Evolutionary conservation across 2,888 invertebrate species (phyloP).

Genomic region (Mellilla xanthometata): DNA sequence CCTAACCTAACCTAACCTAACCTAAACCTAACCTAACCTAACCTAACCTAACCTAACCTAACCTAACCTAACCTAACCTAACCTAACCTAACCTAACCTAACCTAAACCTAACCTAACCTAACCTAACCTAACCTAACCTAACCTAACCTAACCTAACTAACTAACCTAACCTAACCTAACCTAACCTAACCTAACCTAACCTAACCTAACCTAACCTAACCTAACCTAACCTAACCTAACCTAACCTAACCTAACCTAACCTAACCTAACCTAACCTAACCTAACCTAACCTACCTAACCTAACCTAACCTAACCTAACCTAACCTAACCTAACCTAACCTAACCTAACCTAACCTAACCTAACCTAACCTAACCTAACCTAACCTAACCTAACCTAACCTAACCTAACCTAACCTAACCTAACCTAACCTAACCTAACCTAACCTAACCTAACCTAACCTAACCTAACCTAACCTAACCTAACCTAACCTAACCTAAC

Average conservation of each 20-base stretch:
- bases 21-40: constrained; percentile 29
- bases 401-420: constrained; percentile 11
- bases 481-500: constrained; percentile 17
- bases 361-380: constrained; percentile 18
- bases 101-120: constrained; percentile 23
- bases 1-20: constrained; percentile 15
- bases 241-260: constrained; percentile 28
- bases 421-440: constrained; percentile 21
- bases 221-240: constrained; percentile 30
- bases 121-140: constrained; percentile 22
- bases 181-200: constrained; percentile 22
- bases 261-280: constrained; percentile 30
- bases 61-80: constrained; percentile 6
- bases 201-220: constrained; percentile 26
- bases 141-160: constrained; percentile 21
- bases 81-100: constrained; percentile 17
- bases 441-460: constrained; percentile 22
- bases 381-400: constrained; percentile 28
- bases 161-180: constrained; percentile 20
- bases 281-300: constrained; percentile 30
- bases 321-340: constrained; percentile 13
- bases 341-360: constrained; percentile 16
- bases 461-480: constrained; percentile 14
- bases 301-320: constrained; percentile 31
- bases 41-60: constrained; percentile 26